These are phyloP conservation scores for Drosophila cognata DNA, from an alignment of 2,888 invertebrate species.

Conservation along the genomic window DNA sequence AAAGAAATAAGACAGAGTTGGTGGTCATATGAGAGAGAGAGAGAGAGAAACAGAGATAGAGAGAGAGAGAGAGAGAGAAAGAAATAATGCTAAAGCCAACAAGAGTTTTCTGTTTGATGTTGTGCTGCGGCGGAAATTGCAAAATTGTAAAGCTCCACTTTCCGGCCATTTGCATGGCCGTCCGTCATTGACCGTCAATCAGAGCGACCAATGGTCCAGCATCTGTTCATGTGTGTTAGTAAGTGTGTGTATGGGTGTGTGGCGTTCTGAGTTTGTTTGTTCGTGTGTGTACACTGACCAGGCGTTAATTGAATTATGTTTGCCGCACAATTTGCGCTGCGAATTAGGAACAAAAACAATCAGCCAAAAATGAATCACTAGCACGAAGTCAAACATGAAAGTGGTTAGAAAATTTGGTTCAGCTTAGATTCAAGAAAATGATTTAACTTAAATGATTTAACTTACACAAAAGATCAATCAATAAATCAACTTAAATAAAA, in stretches of 20 bases:
- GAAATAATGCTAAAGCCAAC: slow-evolving; percentile 22
- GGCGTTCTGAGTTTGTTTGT: slow-evolving; percentile 21
- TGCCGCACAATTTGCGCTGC: slow-evolving; percentile 70
- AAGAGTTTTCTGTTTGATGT: slow-evolving; percentile 71
- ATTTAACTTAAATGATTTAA: too few relatives aligned
- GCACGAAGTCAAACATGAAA: slow-evolving; percentile 13
- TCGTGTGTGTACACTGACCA: slow-evolving; percentile 46
- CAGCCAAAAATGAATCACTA: slow-evolving; percentile 33
- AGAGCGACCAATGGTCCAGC: slow-evolving; percentile 26
- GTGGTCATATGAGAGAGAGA: neutral
- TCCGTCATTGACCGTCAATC: slow-evolving; percentile 34
- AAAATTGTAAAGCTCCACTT: slow-evolving; percentile 74
- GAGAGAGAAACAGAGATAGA: neutral
- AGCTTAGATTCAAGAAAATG: neutral
- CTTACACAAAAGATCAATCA: neutral
- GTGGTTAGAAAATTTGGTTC: slow-evolving; percentile 14
- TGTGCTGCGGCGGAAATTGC: slow-evolving; percentile 73
- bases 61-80: slow-evolving; percentile 3
- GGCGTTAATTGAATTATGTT: slow-evolving; percentile 78
- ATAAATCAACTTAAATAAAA: neutral
- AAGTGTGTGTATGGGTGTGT: slow-evolving; percentile 16
- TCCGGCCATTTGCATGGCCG: slow-evolving; percentile 66
- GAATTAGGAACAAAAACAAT: slow-evolving; percentile 42
- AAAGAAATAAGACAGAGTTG: slow-evolving; percentile 33
- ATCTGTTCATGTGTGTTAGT: slow-evolving; percentile 5